Evolutionary conservation across 2,888 invertebrate genomes (phyloP).

Genomic region (Pseudococcus jackbeardsleyi): DNA sequence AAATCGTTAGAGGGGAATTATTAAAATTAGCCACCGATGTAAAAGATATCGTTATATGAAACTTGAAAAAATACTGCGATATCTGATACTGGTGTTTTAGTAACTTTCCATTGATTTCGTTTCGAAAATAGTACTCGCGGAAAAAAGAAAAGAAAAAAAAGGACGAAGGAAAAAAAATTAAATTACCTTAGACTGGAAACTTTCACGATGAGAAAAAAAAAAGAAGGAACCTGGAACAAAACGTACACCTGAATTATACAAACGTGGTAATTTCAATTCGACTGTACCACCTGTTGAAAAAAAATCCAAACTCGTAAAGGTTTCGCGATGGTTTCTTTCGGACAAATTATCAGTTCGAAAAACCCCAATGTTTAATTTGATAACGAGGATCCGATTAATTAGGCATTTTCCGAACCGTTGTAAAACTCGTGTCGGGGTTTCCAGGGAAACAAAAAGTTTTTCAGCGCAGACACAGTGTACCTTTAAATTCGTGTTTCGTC

Average conservation of each 20-base stretch:
- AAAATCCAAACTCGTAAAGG: not conserved
- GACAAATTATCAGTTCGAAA: not conserved
- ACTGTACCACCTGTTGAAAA: not conserved
- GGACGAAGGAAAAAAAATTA: no score
- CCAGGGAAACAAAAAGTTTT: not conserved
- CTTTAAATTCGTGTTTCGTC: not conserved
- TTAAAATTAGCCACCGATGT: no score
- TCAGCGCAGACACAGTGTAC: not conserved
- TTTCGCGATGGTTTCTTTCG: not conserved
- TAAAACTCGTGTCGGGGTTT: not conserved
- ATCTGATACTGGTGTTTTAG: no score
- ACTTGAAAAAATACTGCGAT: no score
- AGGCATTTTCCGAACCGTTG: not conserved
- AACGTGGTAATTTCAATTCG: not conserved
- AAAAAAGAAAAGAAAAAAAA: no score
- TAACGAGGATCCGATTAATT: conserved; percentile 23
- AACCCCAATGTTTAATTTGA: not conserved
- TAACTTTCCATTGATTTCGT: no score
- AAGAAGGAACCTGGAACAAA: not conserved
- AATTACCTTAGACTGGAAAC: no score
- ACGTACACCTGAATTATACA: not conserved
- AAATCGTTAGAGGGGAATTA: no score
- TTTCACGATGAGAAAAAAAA: no score
- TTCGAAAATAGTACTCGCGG: no score
- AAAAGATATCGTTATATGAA: no score